These are phyloP conservation scores for Sminthurinus aureus DNA, from an alignment of 2,888 invertebrate species.

Conservation along the genomic window DNA sequence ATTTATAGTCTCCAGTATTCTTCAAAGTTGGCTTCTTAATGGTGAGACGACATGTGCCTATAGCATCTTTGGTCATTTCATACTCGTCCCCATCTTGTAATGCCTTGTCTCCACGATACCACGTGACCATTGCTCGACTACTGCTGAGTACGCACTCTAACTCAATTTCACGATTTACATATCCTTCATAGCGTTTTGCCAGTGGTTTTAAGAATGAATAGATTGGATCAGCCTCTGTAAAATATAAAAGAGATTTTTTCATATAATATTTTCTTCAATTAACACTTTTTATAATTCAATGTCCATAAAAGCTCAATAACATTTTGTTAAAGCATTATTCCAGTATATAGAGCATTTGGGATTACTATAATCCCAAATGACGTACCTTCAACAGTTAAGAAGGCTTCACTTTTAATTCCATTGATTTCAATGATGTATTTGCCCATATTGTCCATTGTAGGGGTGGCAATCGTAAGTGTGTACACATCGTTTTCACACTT, in stretches of 20 bases:
- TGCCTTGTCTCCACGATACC: constrained; percentile 85
- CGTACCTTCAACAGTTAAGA: constrained; percentile 89
- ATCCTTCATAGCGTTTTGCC: constrained; percentile 88
- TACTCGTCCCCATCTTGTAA: constrained; percentile 81
- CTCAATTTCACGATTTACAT: constrained; percentile 85
- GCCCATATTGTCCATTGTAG: constrained; percentile 96
- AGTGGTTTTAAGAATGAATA: constrained; percentile 92
- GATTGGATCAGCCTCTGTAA: constrained; percentile 86
- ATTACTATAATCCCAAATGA: neutral
- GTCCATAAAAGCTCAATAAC: neutral
- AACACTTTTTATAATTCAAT: neutral
- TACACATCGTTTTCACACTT: constrained; percentile 91
- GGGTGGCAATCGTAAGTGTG: constrained; percentile 85
- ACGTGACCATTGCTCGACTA: constrained; percentile 91
- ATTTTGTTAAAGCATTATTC: neutral
- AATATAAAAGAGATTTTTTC: neutral
- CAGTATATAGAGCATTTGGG: too few species aligned
- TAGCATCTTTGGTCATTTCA: constrained; percentile 90
- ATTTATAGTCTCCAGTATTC: constrained; percentile 88
- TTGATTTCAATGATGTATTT: constrained; percentile 96
- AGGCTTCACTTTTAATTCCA: constrained; percentile 85
- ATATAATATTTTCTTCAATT: neutral
- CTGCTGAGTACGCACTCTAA: constrained; percentile 95
- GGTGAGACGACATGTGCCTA: constrained; percentile 85
- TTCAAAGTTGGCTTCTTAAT: constrained; percentile 83